These are phyloP conservation scores for Cladorhizidae sp. DNA, from an alignment of 37 sponge, comb jelly and placozoan genomes.

Conservation along the genomic window DNA sequence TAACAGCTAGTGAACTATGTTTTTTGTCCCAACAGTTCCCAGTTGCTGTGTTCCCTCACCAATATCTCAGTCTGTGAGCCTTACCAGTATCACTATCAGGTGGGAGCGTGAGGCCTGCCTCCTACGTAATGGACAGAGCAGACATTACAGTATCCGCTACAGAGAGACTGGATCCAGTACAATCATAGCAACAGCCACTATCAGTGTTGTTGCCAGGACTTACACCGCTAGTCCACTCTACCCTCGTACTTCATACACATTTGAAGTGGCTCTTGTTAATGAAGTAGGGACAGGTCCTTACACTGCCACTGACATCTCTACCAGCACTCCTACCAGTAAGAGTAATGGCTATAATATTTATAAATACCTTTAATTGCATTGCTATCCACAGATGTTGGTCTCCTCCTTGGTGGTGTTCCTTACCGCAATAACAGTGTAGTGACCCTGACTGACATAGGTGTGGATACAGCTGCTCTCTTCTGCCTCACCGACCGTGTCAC, in stretches of 20 bases:
- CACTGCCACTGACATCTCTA: not conserved
- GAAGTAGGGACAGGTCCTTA: conserved; percentile 11
- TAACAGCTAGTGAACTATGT: too few relatives aligned
- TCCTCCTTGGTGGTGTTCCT: not conserved
- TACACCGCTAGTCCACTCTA: not conserved
- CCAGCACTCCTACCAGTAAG: not conserved
- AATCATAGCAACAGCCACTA: not conserved
- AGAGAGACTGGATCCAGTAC: not conserved
- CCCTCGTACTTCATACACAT: not conserved
- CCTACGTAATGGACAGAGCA: conserved; percentile 34
- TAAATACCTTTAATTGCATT: not conserved
- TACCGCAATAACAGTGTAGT: conserved; percentile 27
- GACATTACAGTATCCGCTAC: conserved; percentile 33
- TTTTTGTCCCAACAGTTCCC: conserved; percentile 9
- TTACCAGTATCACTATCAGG: conserved; percentile 7
- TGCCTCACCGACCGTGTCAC: not conserved
- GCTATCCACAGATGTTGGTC: not conserved
- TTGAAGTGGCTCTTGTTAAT: conserved; percentile 23
- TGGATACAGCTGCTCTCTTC: not conserved
- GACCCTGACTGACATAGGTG: conserved; percentile 9
- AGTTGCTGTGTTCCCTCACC: not conserved
- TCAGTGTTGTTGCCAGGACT: not conserved
- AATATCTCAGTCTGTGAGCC: not conserved
- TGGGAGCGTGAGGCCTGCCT: conserved; percentile 31
- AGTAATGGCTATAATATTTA: not conserved